Conservation (phyloP, 2,113 vertebrate species). For the Lampris incognitus region DNA sequence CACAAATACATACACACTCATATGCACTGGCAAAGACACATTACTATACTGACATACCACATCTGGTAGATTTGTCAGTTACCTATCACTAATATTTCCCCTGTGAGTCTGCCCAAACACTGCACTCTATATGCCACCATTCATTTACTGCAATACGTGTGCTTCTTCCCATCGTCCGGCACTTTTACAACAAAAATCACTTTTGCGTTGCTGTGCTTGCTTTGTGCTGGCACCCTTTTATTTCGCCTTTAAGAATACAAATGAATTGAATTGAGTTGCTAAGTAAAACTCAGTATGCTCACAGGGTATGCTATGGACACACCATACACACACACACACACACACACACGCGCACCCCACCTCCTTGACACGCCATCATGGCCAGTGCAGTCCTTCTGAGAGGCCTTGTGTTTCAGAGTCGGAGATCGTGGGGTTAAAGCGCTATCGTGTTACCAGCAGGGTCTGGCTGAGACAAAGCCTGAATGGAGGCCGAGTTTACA, state of each 20-base stretch:
- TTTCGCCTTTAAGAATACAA: too few relatives aligned
- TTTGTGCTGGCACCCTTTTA: too few relatives aligned
- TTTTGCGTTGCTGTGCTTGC: too few relatives aligned
- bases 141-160: too few relatives aligned
- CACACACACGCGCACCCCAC: not conserved
- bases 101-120: too few relatives aligned
- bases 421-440: constrained; percentile 33
- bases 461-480: constrained; percentile 31
- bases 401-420: constrained; percentile 2
- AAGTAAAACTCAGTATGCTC: too few relatives aligned
- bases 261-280: too few relatives aligned
- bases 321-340: constrained; percentile 8
- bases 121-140: too few relatives aligned
- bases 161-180: too few relatives aligned
- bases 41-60: not conserved
- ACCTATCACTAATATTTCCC: too few relatives aligned
- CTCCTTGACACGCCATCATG: not conserved
- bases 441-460: constrained; percentile 5
- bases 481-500: constrained; percentile 20
- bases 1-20: constrained; percentile 10
- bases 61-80: not conserved
- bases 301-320: too few relatives aligned
- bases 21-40: not conserved
- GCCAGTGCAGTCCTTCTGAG: constrained; percentile 2
- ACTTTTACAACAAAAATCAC: too few relatives aligned